Evolutionary conservation across 2,797 vertebrate species (phyloP).

Genomic region (Leptoclinus maculatus): DNA sequence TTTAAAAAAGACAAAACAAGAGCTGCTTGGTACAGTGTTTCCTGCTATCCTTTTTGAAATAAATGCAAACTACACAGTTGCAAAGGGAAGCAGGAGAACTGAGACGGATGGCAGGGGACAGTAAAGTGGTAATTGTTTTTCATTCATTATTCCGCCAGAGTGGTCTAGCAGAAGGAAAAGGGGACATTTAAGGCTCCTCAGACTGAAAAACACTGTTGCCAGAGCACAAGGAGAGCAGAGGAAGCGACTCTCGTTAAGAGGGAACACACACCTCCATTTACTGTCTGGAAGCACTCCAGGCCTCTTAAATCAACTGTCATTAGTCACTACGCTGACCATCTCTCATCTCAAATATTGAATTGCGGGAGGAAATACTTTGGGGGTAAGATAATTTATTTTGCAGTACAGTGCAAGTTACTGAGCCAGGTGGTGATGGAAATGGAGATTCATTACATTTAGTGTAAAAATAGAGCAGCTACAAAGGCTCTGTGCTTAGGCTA

Average conservation of each 20-base stretch:
- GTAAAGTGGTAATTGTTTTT: constrained; percentile 60
- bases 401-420: constrained; percentile 13
- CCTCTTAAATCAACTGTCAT: constrained; percentile 50
- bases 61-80: constrained; percentile 30
- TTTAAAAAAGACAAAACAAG: not conserved
- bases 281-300: constrained; percentile 36
- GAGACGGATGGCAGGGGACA: constrained; percentile 51
- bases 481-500: constrained; percentile 46
- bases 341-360: constrained; percentile 33
- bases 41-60: constrained; percentile 32
- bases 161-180: constrained; percentile 15
- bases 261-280: constrained; percentile 57
- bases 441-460: constrained; percentile 44
- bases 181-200: constrained; percentile 38
- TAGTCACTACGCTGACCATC: constrained; percentile 29
- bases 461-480: constrained; percentile 57
- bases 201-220: constrained; percentile 46
- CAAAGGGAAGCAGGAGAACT: constrained; percentile 23
- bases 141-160: constrained; percentile 49
- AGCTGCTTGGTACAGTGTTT: constrained; percentile 6
- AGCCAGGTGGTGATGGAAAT: constrained; percentile 39
- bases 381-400: not conserved
- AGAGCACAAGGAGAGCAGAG: constrained; percentile 26
- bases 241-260: constrained; percentile 42
- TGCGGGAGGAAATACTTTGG: constrained; percentile 23